Base-by-base conservation (phyloP, 2,888 invertebrate species). In the Orthosia gracilis region DNA sequence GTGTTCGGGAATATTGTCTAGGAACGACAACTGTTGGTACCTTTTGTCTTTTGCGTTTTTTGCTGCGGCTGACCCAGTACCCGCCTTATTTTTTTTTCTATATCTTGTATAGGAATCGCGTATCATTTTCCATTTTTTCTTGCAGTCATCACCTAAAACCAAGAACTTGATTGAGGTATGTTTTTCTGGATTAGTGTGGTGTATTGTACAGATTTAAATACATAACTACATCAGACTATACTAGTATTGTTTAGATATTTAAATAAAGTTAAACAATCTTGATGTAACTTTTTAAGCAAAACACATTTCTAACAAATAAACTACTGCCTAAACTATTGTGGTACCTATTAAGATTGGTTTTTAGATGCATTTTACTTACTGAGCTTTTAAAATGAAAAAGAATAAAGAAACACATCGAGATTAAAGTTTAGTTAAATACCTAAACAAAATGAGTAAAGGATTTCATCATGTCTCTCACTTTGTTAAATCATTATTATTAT, bases 61-160 rank as follows among this genome's bases (percentile, higher is more conserved):
- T 66, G 72, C 66, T 66, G 67, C 72, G 52, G 72, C 72, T 61
- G 54, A 73, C 66, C 72, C 72, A 73, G 72, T 73, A 66, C 66
- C 66, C 54, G 67, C 50, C 72, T 73, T 73, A 66, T 50, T 31
- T 73, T 73, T 66, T 66, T 58, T 66, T 59, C n/a, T 72, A 65
- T 66, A 61, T 65, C 66, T 58, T 66, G 66, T 66, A 52, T 66
- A 72, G 65, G 66, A 66, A 66, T 72, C 72, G 45, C 65, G 65
- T 72, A 72, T 72, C 58, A 66, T 72, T 72, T 72, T 72, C 66
- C 66, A 72, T 72, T 65, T 72, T 65, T 72, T 72, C 58, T 72
- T 72, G 65, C 72, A 72, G 72, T 72, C 50, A 72, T 66, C 72
- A 72, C 66, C 59, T n/a, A 58, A 49, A 65, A 52, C 31, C 52